These are phyloP conservation scores for Chionodraco myersi DNA, from an alignment of 2,113 vertebrate species.

Conservation along the genomic window DNA sequence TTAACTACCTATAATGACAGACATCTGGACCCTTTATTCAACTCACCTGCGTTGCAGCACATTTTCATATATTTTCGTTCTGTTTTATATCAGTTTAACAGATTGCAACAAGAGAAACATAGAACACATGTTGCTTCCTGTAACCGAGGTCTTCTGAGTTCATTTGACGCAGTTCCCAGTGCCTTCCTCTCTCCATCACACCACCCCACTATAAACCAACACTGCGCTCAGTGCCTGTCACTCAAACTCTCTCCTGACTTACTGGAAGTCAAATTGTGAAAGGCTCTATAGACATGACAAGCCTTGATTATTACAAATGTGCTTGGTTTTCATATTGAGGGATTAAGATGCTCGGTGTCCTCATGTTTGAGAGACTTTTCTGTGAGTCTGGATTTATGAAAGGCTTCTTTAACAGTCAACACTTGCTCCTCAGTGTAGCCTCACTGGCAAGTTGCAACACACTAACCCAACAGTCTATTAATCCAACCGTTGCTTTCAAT, in stretches of 20 bases:
- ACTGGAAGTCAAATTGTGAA: constrained; percentile 48
- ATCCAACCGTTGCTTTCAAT: constrained; percentile 21
- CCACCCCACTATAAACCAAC: constrained; percentile 57
- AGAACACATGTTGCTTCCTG: constrained; percentile 9
- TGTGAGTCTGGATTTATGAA: constrained; percentile 51
- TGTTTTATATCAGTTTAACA: background rate
- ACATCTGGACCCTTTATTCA: background rate
- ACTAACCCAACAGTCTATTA: background rate
- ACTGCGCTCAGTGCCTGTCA: constrained; percentile 25
- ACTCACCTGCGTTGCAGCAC: background rate
- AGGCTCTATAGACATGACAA: constrained; percentile 22
- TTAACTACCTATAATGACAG: background rate
- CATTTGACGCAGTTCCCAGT: constrained; percentile 26
- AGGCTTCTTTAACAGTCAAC: constrained; percentile 44
- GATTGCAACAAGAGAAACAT: background rate
- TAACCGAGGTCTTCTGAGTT: constrained; percentile 42
- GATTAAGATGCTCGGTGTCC: constrained; percentile 15
- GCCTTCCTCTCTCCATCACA: constrained; percentile 33
- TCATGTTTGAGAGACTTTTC: constrained; percentile 23
- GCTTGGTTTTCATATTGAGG: constrained; percentile 45
- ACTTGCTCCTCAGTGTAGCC: constrained; percentile 24
- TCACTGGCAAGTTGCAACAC: background rate
- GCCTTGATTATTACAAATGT: constrained; percentile 5
- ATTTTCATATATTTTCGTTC: background rate
- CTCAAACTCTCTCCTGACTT: constrained; percentile 41